phyloP scores from a whole-genome alignment of 1,140 invertebrate genomes.

The Penaeus vannamei region DNA sequence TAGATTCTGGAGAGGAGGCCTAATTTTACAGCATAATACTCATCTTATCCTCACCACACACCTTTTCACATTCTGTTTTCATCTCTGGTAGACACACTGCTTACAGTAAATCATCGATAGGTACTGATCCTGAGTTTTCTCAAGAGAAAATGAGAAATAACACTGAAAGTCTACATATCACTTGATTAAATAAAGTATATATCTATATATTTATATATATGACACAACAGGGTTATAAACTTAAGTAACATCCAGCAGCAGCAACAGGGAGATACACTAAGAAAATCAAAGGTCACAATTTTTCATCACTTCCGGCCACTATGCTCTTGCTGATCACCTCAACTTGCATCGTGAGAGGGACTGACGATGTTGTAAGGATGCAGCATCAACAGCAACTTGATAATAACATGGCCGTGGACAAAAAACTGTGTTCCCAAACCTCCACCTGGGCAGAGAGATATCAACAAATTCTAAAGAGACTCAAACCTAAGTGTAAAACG shows the following conservation, averaged over 20 bases:
- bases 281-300: neutral
- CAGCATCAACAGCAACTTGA: too few species aligned
- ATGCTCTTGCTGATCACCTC: too few species aligned
- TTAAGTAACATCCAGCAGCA: constrained; percentile 38
- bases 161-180: constrained; percentile 25
- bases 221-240: constrained; percentile 54
- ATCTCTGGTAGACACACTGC: constrained; percentile 2
- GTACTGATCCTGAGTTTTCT: constrained; percentile 62
- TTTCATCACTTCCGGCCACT: too few species aligned
- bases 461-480: too few species aligned
- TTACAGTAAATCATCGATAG: constrained; percentile 9
- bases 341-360: too few species aligned
- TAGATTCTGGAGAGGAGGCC: too few species aligned
- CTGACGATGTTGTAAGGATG: too few species aligned
- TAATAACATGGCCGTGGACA: too few species aligned
- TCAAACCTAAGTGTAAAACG: too few species aligned
- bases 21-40: too few species aligned
- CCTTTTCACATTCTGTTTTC: constrained; percentile 3
- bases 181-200: constrained; percentile 43
- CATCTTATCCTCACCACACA: constrained; percentile 23
- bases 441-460: too few species aligned
- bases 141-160: constrained; percentile 41
- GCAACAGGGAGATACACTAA: constrained; percentile 13
- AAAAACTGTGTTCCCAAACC: too few species aligned
- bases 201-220: constrained; percentile 37